These are phyloP conservation scores for Sclerurus mexicanus DNA, from an alignment of 2,113 vertebrate genomes.

Conservation along the genomic window DNA sequence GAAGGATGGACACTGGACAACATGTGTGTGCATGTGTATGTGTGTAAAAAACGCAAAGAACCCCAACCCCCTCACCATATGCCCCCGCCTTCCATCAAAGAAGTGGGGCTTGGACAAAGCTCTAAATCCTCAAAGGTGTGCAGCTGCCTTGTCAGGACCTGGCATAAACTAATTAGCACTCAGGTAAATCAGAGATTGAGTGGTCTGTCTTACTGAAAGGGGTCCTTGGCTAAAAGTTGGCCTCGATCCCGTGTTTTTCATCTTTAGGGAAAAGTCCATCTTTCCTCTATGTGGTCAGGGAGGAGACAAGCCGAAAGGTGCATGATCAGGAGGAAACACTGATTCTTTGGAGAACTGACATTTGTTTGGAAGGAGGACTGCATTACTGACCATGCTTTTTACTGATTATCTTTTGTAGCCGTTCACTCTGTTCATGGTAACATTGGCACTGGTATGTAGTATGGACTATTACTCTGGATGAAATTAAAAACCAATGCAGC, in stretches of 20 bases:
- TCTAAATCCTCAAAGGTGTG: background rate
- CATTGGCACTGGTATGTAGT: background rate
- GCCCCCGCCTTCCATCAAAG: background rate
- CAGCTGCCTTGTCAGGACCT: background rate
- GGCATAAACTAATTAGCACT: background rate
- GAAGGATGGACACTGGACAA: background rate
- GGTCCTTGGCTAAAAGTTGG: background rate
- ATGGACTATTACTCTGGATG: background rate
- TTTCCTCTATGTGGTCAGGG: background rate
- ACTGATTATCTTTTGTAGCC: background rate
- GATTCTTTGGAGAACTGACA: background rate
- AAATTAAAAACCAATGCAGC: background rate
- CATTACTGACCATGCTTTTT: background rate
- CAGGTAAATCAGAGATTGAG: background rate
- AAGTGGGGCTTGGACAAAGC: background rate
- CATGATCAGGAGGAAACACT: background rate
- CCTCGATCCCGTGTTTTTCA: background rate
- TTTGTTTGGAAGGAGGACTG: background rate
- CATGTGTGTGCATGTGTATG: fast-evolving
- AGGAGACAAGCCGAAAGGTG: background rate
- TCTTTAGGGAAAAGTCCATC: background rate
- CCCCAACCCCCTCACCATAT: no score
- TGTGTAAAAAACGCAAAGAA: background rate
- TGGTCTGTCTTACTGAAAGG: background rate
- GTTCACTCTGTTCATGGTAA: background rate